phyloP scores from a whole-genome alignment of 37 sponge, comb jelly and placozoan genomes.

The Mnemiopsis leidyi region DNA sequence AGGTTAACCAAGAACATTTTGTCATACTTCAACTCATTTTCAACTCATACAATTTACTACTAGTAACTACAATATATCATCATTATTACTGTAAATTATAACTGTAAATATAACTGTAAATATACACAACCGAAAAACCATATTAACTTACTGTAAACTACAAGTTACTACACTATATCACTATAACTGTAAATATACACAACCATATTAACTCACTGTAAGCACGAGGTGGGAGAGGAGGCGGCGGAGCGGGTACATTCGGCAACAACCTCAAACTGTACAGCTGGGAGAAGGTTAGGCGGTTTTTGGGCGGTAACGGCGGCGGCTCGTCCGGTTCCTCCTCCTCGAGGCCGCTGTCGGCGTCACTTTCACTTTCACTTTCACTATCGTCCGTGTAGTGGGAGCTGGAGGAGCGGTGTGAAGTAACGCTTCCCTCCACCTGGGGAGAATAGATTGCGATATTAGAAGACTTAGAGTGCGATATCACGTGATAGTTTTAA shows the following conservation, averaged over 20 bases:
- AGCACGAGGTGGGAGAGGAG: constrained; percentile 37
- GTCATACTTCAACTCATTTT: too few relatives aligned
- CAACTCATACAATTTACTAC: too few relatives aligned
- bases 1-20: too few relatives aligned
- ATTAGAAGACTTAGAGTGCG: too few relatives aligned
- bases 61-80: too few relatives aligned
- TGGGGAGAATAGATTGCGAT: not conserved
- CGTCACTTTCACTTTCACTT: constrained; percentile 55
- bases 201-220: constrained; percentile 28
- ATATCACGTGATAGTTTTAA: too few relatives aligned
- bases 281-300: constrained; percentile 30
- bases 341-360: constrained; percentile 3
- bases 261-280: constrained; percentile 8
- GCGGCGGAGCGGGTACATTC: not conserved
- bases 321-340: constrained; percentile 53
- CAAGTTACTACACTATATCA: too few relatives aligned
- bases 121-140: too few relatives aligned
- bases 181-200: too few relatives aligned
- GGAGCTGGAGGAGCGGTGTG: constrained; percentile 49
- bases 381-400: not conserved
- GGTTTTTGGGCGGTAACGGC: constrained; percentile 44
- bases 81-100: too few relatives aligned
- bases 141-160: too few relatives aligned
- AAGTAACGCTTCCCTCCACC: constrained; percentile 28
- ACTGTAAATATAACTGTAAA: too few relatives aligned